These are phyloP conservation scores for Dromiciops gliroides DNA, from an alignment of 2,113 vertebrate species.

Conservation along the genomic window DNA sequence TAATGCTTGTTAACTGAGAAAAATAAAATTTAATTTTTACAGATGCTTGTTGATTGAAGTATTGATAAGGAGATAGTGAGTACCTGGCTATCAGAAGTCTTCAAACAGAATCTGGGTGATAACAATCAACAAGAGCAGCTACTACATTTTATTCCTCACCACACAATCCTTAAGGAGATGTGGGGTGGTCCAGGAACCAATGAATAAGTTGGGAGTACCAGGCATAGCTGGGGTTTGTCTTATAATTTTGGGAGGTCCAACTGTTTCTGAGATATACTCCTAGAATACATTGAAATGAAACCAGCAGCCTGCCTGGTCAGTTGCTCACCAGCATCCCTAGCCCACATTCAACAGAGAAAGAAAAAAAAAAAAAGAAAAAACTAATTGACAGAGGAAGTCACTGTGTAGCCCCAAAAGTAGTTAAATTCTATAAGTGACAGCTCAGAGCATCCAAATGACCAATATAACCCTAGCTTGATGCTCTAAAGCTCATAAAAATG, in stretches of 20 bases:
- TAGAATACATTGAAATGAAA: constrained; percentile 25
- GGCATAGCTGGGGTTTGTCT: neutral
- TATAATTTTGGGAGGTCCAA: neutral
- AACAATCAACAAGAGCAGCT: too few species aligned
- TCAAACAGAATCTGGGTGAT: too few species aligned
- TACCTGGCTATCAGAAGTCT: too few species aligned
- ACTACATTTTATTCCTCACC: too few species aligned
- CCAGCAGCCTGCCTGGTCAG: neutral
- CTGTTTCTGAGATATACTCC: neutral
- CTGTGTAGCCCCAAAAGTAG: constrained; percentile 33
- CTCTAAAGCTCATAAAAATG: constrained; percentile 46
- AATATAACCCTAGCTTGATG: constrained; percentile 9
- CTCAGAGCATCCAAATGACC: constrained; percentile 14
- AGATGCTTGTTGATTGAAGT: too few species aligned
- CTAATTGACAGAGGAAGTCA: constrained; percentile 19
- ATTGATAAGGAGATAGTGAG: too few species aligned
- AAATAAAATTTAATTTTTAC: too few species aligned
- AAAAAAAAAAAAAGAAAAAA: neutral
- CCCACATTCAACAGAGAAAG: neutral
- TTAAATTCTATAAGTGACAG: constrained; percentile 54
- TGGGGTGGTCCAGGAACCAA: neutral
- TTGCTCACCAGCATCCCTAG: neutral
- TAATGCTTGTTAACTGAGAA: too few species aligned
- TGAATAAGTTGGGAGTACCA: neutral
- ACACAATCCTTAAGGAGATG: neutral